Evolutionary conservation across 2,113 vertebrate species (phyloP).

Genomic region (Scomber japonicus): DNA sequence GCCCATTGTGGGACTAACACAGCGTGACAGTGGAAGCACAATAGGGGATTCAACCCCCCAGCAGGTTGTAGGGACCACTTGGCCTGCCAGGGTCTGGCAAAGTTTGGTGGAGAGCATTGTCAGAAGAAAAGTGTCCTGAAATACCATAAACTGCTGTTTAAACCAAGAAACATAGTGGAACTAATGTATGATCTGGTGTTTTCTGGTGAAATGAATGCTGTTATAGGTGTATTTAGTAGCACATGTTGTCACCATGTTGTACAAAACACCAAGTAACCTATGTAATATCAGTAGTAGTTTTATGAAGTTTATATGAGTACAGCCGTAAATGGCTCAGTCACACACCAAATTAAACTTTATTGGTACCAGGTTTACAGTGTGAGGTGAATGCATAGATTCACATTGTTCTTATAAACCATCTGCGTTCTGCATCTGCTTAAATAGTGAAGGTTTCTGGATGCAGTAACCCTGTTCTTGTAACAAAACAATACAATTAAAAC

Average conservation of each 20-base stretch:
- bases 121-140: constrained; percentile 60
- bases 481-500: not conserved
- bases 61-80: constrained; percentile 95
- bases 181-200: constrained; percentile 70
- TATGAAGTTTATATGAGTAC: not conserved
- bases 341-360: not conserved
- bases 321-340: not conserved
- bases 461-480: not conserved
- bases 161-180: constrained; percentile 81
- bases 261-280: not conserved
- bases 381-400: not conserved
- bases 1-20: constrained; percentile 94
- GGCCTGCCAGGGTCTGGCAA: constrained; percentile 85
- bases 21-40: constrained; percentile 95
- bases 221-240: constrained; percentile 15
- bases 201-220: constrained; percentile 68
- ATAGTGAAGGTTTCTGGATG: not conserved
- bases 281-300: not conserved
- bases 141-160: constrained; percentile 79
- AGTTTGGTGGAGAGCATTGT: constrained; percentile 76
- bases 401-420: no score
- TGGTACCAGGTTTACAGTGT: not conserved
- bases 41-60: constrained; percentile 96
- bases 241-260: not conserved
- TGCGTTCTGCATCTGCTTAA: not conserved